Evolutionary conservation across 2,113 vertebrate species (phyloP).

Genomic region (Oncorhynchus keta): DNA sequence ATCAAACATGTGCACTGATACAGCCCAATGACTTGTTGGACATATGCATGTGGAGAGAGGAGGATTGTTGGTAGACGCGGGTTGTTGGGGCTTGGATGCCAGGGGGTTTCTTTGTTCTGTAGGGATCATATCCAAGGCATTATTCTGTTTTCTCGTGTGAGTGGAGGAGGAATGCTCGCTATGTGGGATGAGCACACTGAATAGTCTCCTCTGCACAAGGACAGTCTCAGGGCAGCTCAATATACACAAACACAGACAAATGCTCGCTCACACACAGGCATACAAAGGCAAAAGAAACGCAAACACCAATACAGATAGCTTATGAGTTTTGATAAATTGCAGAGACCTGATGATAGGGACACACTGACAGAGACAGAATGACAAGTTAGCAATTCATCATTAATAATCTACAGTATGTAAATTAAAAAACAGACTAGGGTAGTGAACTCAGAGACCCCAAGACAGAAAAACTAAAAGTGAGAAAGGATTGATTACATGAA

Average conservation of each 20-base stretch:
- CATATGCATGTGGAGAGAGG: neutral
- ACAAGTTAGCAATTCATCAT: neutral
- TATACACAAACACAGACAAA: neutral
- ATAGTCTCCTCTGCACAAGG: constrained; percentile 37
- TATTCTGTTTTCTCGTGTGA: constrained; percentile 57
- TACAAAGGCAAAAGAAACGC: constrained; percentile 25
- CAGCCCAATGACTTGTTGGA: neutral
- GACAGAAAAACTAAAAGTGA: constrained; percentile 14
- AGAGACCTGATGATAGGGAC: neutral
- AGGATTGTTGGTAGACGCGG: neutral
- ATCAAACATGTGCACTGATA: constrained; percentile 14
- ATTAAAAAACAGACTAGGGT: neutral
- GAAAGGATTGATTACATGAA: constrained; percentile 19
- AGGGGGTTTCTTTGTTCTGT: constrained; percentile 51
- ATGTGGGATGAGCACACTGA: constrained; percentile 65
- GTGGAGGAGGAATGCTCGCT: constrained; percentile 68
- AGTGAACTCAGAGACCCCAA: neutral
- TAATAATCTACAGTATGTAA: too few relatives aligned
- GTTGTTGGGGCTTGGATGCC: neutral
- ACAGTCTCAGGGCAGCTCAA: constrained; percentile 43
- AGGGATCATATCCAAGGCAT: constrained; percentile 62
- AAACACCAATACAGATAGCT: constrained; percentile 4
- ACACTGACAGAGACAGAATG: neutral
- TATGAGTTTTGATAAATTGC: too few relatives aligned
- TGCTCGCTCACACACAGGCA: neutral